These are phyloP conservation scores for Psettodes erumei DNA, from an alignment of 2,113 vertebrate species.

Conservation along the genomic window DNA sequence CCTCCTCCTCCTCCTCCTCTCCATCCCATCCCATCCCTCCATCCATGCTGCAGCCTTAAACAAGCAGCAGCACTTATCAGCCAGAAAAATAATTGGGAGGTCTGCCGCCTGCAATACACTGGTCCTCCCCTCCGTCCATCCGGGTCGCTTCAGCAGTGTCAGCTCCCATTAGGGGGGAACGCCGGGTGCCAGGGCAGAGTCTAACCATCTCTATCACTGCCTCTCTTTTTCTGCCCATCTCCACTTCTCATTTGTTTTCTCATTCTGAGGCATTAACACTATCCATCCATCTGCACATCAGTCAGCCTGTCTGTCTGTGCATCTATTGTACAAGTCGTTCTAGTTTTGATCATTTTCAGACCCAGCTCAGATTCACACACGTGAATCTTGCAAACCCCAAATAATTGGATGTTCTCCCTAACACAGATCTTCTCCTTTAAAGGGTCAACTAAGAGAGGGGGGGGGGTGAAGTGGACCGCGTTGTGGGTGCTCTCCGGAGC, in stretches of 20 bases:
- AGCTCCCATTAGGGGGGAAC: conserved; percentile 76
- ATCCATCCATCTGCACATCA: background rate
- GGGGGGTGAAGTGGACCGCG: conserved; percentile 25
- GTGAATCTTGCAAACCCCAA: background rate
- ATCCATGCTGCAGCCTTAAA: conserved; percentile 73
- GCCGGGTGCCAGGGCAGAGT: conserved; percentile 49
- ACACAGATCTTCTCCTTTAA: conserved; percentile 29
- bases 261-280: conserved; percentile 12
- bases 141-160: conserved; percentile 76
- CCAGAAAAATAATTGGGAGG: conserved; percentile 85
- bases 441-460: conserved; percentile 43
- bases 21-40: conserved; percentile 38
- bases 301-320: background rate
- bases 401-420: conserved; percentile 18
- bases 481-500: conserved; percentile 52
- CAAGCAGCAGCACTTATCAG: conserved; percentile 80
- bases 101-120: conserved; percentile 75
- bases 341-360: background rate
- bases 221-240: conserved; percentile 36
- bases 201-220: conserved; percentile 59
- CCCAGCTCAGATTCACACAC: background rate
- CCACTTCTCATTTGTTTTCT: conserved; percentile 12
- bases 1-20: conserved; percentile 15
- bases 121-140: conserved; percentile 74
- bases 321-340: background rate